Evolutionary conservation across 2,888 invertebrate species (phyloP), one percentile per base, ranked within the genome.

Genomic region (Phrixothrix hirtus): DNA sequence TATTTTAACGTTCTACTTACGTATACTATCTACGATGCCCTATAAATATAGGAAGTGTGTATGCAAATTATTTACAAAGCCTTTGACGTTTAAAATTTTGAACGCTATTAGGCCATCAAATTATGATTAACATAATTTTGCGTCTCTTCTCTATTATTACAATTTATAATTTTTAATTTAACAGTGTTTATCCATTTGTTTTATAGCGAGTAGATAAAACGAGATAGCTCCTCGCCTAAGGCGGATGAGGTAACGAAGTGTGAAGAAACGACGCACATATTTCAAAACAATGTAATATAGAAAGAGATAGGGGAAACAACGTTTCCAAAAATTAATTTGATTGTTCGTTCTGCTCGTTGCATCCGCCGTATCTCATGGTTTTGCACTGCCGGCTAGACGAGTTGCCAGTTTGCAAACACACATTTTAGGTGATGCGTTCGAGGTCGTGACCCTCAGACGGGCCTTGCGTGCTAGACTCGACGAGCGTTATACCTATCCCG

Each of bases 331-430:
- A 52, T 42, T 27, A 47, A 36, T 51, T 39, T 27, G 39, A 46
- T 35, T 35, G 41, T 46, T 44, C 46, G 55, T 56, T 58, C 53
- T 51, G 47, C 47, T 43, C 50, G 50, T 21, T 58, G 58, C 61
- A 59, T 58, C 59, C 59, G 58, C 44, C 41, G 57, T 42, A 51
- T 52, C 59, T 54, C 55, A 55, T 43, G 41, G 53, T 58, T 61
- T 58, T 59, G 60, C 62, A 59, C 54, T 58, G 43, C 42, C 59
- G 60, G 57, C 61, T 58, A 60, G 61, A 60, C 61, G 57, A 56
- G 58, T 63, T 62, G 60, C 60, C 37, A 34, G 41, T 48, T 47
- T 37, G 38, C 52, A 47, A n/a, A n/a, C 43, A 56, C 43, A 49
- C 43, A 49, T 48, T 47, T 52, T 56, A 43, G 51, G 51, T 43